phyloP scores from a whole-genome alignment of 2,113 vertebrate species.

The Colossoma macropomum region DNA sequence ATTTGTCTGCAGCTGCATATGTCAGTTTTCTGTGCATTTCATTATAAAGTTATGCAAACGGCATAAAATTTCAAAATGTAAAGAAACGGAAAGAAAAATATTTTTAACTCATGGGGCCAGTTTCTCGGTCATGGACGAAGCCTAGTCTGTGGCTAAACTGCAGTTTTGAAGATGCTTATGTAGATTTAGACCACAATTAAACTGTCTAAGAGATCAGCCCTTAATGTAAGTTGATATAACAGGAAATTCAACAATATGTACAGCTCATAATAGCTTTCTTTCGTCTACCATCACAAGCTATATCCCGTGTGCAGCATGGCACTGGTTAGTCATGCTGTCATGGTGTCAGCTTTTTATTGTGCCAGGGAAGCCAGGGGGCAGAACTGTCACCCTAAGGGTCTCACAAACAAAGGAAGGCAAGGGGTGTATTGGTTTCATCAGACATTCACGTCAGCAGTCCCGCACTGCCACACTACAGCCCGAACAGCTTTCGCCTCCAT shows the following conservation, averaged over 20 bases:
- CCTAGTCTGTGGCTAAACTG: too few species aligned
- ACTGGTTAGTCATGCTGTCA: conserved; percentile 2
- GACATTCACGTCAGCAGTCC: conserved; percentile 45
- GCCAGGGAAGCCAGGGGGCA: conserved; percentile 21
- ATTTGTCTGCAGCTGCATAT: not conserved
- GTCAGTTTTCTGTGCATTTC: not conserved
- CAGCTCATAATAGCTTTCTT: not conserved
- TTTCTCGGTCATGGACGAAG: too few species aligned
- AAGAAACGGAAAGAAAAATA: not conserved
- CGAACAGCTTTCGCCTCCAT: conserved; percentile 9
- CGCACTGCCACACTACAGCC: conserved; percentile 7
- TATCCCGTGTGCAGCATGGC: conserved; percentile 8
- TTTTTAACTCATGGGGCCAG: not conserved
- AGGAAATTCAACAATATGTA: not conserved
- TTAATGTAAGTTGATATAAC: too few species aligned
- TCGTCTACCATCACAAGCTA: not conserved
- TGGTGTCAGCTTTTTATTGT: conserved; percentile 37
- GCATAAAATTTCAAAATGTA: not conserved
- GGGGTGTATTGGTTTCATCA: conserved; percentile 46
- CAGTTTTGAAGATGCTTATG: too few species aligned
- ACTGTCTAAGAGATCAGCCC: too few species aligned
- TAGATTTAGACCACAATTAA: not conserved
- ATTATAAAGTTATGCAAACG: not conserved
- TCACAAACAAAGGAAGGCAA: conserved; percentile 26
- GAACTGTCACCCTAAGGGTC: conserved; percentile 40